phyloP scores from a whole-genome alignment of 2,888 invertebrate species.

The Boloria selene region DNA sequence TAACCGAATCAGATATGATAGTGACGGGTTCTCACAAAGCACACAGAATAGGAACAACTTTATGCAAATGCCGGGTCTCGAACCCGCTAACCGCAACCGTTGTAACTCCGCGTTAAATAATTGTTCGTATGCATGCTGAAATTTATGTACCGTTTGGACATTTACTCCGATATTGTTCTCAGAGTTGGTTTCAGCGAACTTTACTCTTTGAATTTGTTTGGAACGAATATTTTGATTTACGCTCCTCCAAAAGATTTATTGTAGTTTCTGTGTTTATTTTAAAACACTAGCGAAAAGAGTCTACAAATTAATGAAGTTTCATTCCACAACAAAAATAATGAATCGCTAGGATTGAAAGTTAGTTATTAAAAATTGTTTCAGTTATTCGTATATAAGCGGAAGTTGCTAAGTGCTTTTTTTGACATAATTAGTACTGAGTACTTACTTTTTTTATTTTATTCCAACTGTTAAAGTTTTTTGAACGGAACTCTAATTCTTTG shows the following conservation, averaged over 20 bases:
- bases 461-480: too few relatives aligned
- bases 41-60: constrained; percentile 6
- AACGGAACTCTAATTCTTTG: too few relatives aligned
- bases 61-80: constrained; percentile 28
- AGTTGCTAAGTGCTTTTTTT: too few relatives aligned
- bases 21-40: constrained; percentile 2
- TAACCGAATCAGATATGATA: constrained; percentile 1
- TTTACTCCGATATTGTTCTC: constrained; percentile 25
- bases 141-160: constrained; percentile 32
- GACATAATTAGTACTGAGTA: too few relatives aligned
- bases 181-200: constrained; percentile 6
- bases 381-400: too few relatives aligned
- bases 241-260: background rate
- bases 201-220: constrained; percentile 8
- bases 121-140: constrained; percentile 23
- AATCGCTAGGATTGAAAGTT: too few relatives aligned
- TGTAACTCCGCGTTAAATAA: constrained; percentile 25
- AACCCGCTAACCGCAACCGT: constrained; percentile 28
- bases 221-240: constrained; percentile 17
- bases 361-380: too few relatives aligned
- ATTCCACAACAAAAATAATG: too few relatives aligned
- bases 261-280: background rate
- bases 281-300: background rate
- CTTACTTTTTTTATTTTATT: too few relatives aligned
- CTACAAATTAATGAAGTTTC: background rate